Conservation (phyloP, 1,140 invertebrate species). For the Penaeus chinensis region DNA sequence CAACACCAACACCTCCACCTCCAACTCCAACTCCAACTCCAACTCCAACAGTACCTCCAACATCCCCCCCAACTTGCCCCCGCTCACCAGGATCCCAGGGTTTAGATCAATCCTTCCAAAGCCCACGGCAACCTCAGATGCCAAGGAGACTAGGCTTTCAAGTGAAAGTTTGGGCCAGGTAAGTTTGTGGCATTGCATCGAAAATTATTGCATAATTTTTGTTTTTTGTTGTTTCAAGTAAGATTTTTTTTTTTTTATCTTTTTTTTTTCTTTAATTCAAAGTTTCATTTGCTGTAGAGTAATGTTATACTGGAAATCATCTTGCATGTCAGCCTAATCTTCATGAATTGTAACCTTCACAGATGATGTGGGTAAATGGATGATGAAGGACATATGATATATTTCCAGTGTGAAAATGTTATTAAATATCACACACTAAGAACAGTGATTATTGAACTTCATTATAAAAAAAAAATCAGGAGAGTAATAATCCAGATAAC, state of each 20-base stretch:
- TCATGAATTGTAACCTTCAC: too few relatives aligned
- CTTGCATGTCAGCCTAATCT: too few relatives aligned
- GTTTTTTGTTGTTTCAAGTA: not conserved
- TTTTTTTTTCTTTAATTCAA: too few relatives aligned
- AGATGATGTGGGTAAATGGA: too few relatives aligned
- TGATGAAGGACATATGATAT: too few relatives aligned
- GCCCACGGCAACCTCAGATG: constrained; percentile 25
- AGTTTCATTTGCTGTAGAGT: too few relatives aligned
- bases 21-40: constrained; percentile 37
- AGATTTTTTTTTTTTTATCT: not conserved
- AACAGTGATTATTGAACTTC: too few relatives aligned
- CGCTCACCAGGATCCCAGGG: constrained; percentile 50
- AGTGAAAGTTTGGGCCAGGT: constrained; percentile 48
- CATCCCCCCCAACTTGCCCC: constrained; percentile 42
- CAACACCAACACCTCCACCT: constrained; percentile 36
- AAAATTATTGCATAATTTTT: constrained; percentile 8
- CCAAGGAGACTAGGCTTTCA: constrained; percentile 17
- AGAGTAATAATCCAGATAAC: too few relatives aligned
- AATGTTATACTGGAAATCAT: too few relatives aligned
- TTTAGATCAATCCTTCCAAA: constrained; percentile 58
- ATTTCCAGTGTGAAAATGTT: too few relatives aligned
- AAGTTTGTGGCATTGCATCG: constrained; percentile 12
- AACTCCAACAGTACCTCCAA: constrained; percentile 30
- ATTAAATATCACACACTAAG: too few relatives aligned
- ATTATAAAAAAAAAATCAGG: too few relatives aligned